phyloP scores from a whole-genome alignment of 1,140 invertebrate species.

The Zaprionus ornatus region DNA sequence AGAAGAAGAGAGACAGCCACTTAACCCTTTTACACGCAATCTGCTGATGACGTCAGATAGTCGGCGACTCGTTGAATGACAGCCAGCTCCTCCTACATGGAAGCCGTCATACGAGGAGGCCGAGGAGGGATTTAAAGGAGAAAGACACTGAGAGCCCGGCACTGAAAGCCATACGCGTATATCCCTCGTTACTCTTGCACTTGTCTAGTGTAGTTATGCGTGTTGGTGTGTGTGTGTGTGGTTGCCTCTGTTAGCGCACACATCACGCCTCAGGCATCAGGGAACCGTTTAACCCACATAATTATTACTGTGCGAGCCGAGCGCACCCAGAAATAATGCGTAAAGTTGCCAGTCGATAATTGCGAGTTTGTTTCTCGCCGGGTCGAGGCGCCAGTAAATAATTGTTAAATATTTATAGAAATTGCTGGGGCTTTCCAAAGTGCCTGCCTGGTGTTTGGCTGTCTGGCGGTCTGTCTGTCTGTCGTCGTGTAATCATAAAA shows the following conservation, averaged over 20 bases:
- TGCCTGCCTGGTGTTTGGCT: constrained; percentile 15
- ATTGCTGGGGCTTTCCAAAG: constrained; percentile 14
- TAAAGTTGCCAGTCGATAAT: constrained; percentile 70
- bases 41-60: constrained; percentile 77
- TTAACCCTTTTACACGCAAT: constrained; percentile 81
- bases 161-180: constrained; percentile 39
- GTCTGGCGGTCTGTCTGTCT: not conserved
- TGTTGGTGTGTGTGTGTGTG: constrained; percentile 25
- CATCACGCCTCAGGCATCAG: constrained; percentile 54
- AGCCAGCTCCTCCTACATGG: constrained; percentile 37
- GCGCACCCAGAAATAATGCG: constrained; percentile 53
- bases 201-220: constrained; percentile 18
- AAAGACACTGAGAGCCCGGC: constrained; percentile 6
- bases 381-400: constrained; percentile 35
- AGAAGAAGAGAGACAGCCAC: constrained; percentile 55
- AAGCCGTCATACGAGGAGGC: too few species aligned
- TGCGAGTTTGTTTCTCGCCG: constrained; percentile 22
- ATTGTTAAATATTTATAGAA: constrained; percentile 73
- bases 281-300: constrained; percentile 74
- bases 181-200: not conserved
- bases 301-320: constrained; percentile 62
- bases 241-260: constrained; percentile 45
- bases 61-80: constrained; percentile 39
- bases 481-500: constrained; percentile 62
- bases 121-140: constrained; percentile 5